phyloP scores from a whole-genome alignment of 2,797 vertebrate species.

The Amblyopsis hoosieri region DNA sequence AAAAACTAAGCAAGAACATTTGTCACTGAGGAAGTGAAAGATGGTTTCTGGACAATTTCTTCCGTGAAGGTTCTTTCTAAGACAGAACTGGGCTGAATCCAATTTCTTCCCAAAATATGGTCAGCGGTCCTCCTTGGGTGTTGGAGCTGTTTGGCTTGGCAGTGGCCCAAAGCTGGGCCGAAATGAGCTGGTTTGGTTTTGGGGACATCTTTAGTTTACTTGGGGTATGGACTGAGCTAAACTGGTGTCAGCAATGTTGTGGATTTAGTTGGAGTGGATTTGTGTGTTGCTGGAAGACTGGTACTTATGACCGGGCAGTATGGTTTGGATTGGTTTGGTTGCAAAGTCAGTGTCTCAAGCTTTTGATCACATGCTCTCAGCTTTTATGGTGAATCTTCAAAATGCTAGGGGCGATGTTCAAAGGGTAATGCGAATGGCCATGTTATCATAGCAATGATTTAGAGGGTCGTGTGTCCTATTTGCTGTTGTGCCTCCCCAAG shows the following conservation, averaged over 20 bases:
- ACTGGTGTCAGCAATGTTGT: slow-evolving; percentile 7
- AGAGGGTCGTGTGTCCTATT: too few relatives aligned
- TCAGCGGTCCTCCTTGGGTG: slow-evolving; percentile 26
- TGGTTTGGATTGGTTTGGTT: slow-evolving; percentile 29
- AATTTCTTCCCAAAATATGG: slow-evolving; percentile 9
- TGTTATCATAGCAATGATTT: too few relatives aligned
- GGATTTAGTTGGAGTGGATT: slow-evolving; percentile 4
- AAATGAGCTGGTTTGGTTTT: slow-evolving; percentile 10
- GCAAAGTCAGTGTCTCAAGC: slow-evolving; percentile 8
- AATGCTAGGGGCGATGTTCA: too few relatives aligned
- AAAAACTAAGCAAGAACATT: not conserved
- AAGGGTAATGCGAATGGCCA: too few relatives aligned
- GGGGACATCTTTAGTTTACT: not conserved
- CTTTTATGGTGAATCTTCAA: too few relatives aligned
- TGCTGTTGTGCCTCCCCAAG: too few relatives aligned
- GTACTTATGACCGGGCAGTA: slow-evolving; percentile 49
- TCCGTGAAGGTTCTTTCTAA: slow-evolving; percentile 23
- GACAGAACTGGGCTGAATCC: slow-evolving; percentile 8
- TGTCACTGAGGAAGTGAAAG: not conserved
- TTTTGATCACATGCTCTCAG: not conserved
- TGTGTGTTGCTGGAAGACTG: slow-evolving; percentile 48
- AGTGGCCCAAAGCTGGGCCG: slow-evolving; percentile 3
- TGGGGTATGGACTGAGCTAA: slow-evolving; percentile 5
- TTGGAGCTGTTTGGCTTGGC: slow-evolving; percentile 25
- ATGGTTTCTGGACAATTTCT: not conserved